These are phyloP conservation scores for Neolamprologus cancellatus DNA, from an alignment of 2,113 vertebrate genomes.

Conservation along the genomic window DNA sequence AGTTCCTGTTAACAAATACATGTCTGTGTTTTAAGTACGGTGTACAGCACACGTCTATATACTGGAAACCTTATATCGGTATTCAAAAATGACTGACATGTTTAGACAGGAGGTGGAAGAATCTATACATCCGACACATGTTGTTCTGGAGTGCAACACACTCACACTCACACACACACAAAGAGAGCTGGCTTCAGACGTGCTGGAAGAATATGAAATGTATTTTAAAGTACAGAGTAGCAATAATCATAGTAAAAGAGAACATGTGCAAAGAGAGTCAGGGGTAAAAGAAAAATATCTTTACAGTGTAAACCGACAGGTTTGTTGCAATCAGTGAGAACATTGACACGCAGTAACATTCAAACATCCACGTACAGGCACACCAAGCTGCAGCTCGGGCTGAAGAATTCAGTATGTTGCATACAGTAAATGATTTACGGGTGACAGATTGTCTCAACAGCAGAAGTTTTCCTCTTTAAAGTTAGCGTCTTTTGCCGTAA, in stretches of 20 bases:
- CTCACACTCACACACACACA: not conserved
- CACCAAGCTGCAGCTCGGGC: not conserved
- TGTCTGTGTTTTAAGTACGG: slow-evolving; percentile 1
- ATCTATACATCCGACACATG: not conserved
- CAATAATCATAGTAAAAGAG: slow-evolving; percentile 33
- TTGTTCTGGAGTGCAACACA: not conserved
- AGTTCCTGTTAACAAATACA: not conserved
- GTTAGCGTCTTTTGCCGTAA: not conserved
- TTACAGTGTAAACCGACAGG: slow-evolving; percentile 52
- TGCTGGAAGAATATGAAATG: slow-evolving; percentile 47
- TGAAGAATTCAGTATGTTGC: slow-evolving; percentile 42
- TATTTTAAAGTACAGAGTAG: slow-evolving; percentile 47
- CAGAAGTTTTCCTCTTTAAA: not conserved
- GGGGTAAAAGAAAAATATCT: slow-evolving; percentile 36
- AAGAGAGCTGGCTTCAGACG: not conserved
- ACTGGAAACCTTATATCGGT: not conserved
- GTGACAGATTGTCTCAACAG: slow-evolving; percentile 25
- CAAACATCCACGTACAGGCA: not conserved
- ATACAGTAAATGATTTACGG: slow-evolving; percentile 44
- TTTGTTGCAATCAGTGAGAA: slow-evolving; percentile 15
- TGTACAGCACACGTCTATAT: not conserved
- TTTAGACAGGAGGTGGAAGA: slow-evolving; percentile 26
- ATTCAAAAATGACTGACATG: slow-evolving; percentile 23
- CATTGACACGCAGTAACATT: slow-evolving; percentile 4
- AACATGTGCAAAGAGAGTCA: slow-evolving; percentile 41